These are phyloP conservation scores for Dolichopus griseipennis DNA, from an alignment of 2,888 invertebrate genomes.

Conservation along the genomic window DNA sequence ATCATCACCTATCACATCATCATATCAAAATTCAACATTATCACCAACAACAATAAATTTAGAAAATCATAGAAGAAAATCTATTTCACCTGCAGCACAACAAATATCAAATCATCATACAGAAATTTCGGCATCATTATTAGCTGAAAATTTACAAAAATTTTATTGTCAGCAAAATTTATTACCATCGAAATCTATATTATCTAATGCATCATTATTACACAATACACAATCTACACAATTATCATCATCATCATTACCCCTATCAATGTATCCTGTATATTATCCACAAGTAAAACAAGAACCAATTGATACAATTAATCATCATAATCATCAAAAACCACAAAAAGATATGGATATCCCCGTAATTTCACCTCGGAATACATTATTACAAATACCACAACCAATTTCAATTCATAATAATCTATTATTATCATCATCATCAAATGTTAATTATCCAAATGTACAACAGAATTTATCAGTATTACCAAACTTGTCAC, in stretches of 20 bases:
- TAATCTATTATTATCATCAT: slow-evolving; percentile 10
- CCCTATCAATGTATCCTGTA: slow-evolving; percentile 19
- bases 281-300: slow-evolving; percentile 20
- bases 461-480: not conserved
- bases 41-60: slow-evolving; percentile 25
- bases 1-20: not conserved
- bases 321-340: slow-evolving; percentile 15
- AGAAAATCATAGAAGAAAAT: slow-evolving; percentile 18
- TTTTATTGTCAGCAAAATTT: slow-evolving; percentile 7
- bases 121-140: not conserved
- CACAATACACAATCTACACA: slow-evolving; percentile 14
- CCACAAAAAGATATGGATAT: slow-evolving; percentile 1
- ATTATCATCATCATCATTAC: too few relatives aligned
- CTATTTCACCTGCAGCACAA: slow-evolving; percentile 12
- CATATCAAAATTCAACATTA: slow-evolving; percentile 27
- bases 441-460: not conserved
- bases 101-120: not conserved
- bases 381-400: slow-evolving; percentile 19
- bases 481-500: not conserved
- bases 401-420: slow-evolving; percentile 12
- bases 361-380: slow-evolving; percentile 15
- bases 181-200: slow-evolving; percentile 14
- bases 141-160: slow-evolving; percentile 10
- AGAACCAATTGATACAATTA: slow-evolving; percentile 12
- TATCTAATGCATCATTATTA: not conserved